Percentiles rank a stretch among this genome's conserved stretches.
These are phyloP conservation scores for Sterrhoptilus dennistouni DNA, from an alignment of 2,113 vertebrate species.

Conservation along the genomic window DNA sequence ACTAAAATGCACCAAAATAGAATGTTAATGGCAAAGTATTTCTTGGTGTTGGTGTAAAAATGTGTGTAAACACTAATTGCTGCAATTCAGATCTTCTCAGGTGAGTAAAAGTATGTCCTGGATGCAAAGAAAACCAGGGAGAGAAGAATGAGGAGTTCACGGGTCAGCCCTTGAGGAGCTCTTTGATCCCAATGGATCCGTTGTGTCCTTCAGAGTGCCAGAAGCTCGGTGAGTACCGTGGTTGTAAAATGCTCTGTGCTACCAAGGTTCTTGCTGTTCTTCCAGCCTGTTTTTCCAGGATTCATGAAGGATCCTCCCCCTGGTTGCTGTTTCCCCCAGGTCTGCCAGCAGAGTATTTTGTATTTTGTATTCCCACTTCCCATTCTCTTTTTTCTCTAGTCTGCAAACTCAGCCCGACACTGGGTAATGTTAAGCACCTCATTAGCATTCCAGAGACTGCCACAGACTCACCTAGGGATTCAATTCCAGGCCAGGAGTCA, in stretches of 20 bases:
- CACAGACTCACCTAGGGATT: constrained; percentile 14
- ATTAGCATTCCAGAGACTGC: constrained; percentile 1
- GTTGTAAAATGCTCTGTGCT: neutral
- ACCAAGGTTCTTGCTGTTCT: neutral
- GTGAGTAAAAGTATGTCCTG: neutral
- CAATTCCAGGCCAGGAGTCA: constrained; percentile 5
- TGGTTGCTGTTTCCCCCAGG: neutral
- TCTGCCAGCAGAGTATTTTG: neutral
- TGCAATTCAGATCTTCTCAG: neutral
- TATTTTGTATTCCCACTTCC: neutral
- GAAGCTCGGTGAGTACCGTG: neutral
- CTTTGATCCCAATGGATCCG: neutral
- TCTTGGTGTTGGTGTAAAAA: neutral
- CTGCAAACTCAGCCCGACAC: neutral
- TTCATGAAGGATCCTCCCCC: neutral
- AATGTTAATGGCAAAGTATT: neutral
- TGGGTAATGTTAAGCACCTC: neutral
- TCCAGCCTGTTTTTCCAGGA: neutral
- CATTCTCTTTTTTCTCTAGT: neutral
- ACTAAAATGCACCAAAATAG: neutral
- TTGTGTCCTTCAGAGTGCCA: neutral
- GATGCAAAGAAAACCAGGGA: neutral
- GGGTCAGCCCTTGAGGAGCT: too few relatives aligned
- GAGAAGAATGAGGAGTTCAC: neutral
- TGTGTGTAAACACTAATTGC: neutral